Evolutionary conservation across 2,113 vertebrate species (phyloP).

Genomic region (Entosphenus tridentatus): DNA sequence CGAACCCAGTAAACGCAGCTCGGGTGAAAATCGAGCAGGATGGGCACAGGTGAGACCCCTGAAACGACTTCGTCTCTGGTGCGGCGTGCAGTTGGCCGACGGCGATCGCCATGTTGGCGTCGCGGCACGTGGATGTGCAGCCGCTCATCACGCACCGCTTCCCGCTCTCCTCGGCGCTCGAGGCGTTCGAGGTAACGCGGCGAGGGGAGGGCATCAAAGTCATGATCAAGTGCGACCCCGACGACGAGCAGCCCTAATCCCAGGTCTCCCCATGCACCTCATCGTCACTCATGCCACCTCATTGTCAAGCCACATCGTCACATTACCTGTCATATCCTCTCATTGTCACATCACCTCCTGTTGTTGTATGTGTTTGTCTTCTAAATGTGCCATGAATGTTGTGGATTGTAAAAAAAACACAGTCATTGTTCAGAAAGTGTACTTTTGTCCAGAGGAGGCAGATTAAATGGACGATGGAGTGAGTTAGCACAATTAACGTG

Average conservation of each 20-base stretch:
- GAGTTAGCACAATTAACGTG: too few species aligned
- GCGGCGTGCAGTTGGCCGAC: conserved; percentile 51
- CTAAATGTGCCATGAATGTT: too few species aligned
- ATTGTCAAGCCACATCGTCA: too few species aligned
- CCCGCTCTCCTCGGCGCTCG: conserved; percentile 54
- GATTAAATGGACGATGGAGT: too few species aligned
- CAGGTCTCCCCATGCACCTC: too few species aligned
- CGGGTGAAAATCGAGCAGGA: not conserved
- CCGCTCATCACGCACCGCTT: conserved; percentile 81
- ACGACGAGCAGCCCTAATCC: conserved; percentile 42
- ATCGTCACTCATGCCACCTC: too few species aligned
- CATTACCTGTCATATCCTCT: too few species aligned
- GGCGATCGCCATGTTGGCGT: conserved; percentile 59
- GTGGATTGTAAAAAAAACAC: too few species aligned
- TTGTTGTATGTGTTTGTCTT: too few species aligned
- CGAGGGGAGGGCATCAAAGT: conserved; percentile 64
- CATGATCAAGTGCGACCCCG: conserved; percentile 80
- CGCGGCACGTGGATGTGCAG: conserved; percentile 51
- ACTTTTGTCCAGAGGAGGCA: too few species aligned
- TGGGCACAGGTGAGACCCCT: not conserved
- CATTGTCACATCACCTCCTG: too few species aligned
- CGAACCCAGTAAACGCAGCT: not conserved
- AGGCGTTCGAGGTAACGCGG: conserved; percentile 61
- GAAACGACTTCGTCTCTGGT: not conserved
- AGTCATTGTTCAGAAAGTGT: too few species aligned